Percentiles rank a stretch among this genome's conserved stretches.
Conservation (phyloP, 2,797 vertebrate genomes). For the Hozukius guyotensis region DNA sequence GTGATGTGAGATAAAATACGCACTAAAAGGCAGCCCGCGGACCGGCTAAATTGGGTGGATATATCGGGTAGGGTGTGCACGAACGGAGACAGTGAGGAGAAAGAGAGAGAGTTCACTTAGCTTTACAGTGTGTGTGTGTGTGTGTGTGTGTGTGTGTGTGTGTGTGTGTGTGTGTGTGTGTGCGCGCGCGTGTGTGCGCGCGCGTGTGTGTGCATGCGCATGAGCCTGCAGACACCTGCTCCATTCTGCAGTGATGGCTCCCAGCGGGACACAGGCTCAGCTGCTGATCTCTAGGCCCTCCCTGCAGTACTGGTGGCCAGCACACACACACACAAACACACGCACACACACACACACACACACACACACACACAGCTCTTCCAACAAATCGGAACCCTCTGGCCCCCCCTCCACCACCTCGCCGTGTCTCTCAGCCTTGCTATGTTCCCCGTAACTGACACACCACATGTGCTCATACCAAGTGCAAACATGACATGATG, state of each 20-base stretch:
- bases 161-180: constrained; percentile 30
- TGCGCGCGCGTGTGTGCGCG: constrained; percentile 29
- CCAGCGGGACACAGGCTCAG: constrained; percentile 82
- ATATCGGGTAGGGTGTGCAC: constrained; percentile 20
- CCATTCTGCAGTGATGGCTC: constrained; percentile 81
- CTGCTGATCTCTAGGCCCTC: constrained; percentile 82
- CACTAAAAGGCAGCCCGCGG: constrained; percentile 21
- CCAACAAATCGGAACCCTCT: constrained; percentile 59
- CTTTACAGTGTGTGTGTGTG: constrained; percentile 46
- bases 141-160: constrained; percentile 32
- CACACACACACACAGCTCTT: constrained; percentile 17
- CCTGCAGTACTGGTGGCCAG: constrained; percentile 79
- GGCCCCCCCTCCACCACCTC: constrained; percentile 48
- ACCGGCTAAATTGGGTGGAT: constrained; percentile 13
- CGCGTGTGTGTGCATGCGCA: constrained; percentile 30
- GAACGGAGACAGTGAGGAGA: constrained; percentile 23
- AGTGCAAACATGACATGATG: constrained; percentile 67
- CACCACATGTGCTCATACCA: constrained; percentile 76
- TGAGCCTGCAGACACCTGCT: constrained; percentile 82
- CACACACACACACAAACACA: constrained; percentile 34
- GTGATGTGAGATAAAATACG: constrained; percentile 27
- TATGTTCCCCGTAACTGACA: constrained; percentile 63
- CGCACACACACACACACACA: constrained; percentile 29
- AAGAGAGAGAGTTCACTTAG: constrained; percentile 53
- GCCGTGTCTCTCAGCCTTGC: constrained; percentile 57